phyloP scores from a whole-genome alignment of 2,113 vertebrate genomes.

The Nymphicus hollandicus region DNA sequence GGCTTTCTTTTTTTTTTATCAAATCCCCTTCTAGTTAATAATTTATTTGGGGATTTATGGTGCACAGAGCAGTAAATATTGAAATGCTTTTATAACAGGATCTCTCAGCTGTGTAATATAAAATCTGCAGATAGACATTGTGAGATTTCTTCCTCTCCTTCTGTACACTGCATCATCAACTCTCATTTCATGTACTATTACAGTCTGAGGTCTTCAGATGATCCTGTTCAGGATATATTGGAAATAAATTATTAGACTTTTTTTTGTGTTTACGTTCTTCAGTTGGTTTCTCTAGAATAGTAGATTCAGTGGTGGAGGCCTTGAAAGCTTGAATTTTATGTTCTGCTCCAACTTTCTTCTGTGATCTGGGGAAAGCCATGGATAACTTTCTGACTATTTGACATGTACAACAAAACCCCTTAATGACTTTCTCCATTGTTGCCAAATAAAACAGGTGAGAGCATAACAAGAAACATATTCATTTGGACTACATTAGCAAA shows the following conservation, averaged over 20 bases:
- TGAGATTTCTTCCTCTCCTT: not conserved
- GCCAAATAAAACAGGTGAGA: not conserved
- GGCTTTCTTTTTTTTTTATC: constrained; percentile 28
- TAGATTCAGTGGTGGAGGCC: not conserved
- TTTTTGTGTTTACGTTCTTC: not conserved
- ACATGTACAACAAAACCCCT: not conserved
- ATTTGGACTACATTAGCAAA: not conserved
- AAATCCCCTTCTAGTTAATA: constrained; percentile 29
- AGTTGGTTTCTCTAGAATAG: not conserved
- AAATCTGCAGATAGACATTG: not conserved
- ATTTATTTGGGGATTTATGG: constrained; percentile 9
- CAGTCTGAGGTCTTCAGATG: not conserved
- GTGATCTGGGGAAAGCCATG: not conserved
- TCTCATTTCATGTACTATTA: not conserved
- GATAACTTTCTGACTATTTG: not conserved
- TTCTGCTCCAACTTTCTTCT: not conserved
- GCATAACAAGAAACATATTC: not conserved
- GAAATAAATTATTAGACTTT: not conserved
- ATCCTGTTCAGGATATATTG: not conserved
- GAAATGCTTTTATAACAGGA: not conserved
- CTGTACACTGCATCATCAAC: not conserved
- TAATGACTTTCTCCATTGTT: not conserved
- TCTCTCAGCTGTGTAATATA: not conserved
- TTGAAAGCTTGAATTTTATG: not conserved
- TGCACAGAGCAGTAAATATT: constrained; percentile 9